phyloP scores from a whole-genome alignment of 2,888 invertebrate genomes.

The Charanyca ferruginea region DNA sequence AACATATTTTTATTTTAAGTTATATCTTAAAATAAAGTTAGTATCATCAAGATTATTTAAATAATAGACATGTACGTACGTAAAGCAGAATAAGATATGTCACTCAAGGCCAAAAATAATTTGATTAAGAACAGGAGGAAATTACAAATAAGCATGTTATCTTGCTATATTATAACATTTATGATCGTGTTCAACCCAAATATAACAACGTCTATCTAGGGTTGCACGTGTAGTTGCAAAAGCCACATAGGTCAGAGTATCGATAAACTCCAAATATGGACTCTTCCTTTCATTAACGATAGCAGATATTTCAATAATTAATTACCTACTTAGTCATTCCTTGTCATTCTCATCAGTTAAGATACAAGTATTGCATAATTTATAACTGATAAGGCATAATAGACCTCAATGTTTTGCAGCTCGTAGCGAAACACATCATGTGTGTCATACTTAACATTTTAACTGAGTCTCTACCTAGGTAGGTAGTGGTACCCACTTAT shows the following conservation, averaged over 20 bases:
- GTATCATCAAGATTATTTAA: too few relatives aligned
- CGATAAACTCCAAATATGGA: conserved; percentile 30
- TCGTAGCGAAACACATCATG: conserved; percentile 16
- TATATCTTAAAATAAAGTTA: too few relatives aligned
- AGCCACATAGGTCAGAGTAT: conserved; percentile 13
- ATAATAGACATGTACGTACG: too few relatives aligned
- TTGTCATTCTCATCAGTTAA: conserved; percentile 48
- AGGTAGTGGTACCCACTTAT: not conserved
- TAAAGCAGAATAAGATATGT: too few relatives aligned
- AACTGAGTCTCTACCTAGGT: not conserved
- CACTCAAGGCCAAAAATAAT: too few relatives aligned
- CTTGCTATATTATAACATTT: not conserved
- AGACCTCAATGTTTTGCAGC: conserved; percentile 31
- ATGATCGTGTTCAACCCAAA: not conserved
- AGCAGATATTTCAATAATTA: conserved; percentile 41
- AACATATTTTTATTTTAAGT: not conserved
- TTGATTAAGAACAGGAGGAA: too few relatives aligned
- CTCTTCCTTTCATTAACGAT: conserved; percentile 22
- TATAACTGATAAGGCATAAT: conserved; percentile 44
- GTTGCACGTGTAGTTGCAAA: conserved; percentile 19
- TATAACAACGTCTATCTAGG: not conserved
- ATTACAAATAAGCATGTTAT: too few relatives aligned
- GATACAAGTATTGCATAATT: conserved; percentile 41
- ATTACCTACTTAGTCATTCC: conserved; percentile 44
- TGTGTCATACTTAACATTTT: conserved; percentile 34